phyloP scores from a whole-genome alignment of 2,113 vertebrate genomes.

The Otus sunia region DNA sequence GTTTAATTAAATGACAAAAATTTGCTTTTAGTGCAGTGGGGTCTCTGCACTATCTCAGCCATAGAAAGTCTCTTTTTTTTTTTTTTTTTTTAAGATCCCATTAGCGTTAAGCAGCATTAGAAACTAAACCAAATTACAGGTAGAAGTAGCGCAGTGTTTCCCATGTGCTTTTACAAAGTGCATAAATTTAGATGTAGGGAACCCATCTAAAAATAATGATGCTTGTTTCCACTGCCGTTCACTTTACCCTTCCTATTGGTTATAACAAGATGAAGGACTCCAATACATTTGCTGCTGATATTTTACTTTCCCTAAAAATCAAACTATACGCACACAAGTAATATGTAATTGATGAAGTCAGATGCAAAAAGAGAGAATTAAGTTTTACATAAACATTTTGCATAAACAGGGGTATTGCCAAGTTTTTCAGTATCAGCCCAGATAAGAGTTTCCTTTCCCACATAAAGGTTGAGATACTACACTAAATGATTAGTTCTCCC shows the following conservation, averaged over 20 bases:
- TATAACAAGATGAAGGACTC: neutral
- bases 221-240: neutral
- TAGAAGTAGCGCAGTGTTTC: neutral
- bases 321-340: neutral
- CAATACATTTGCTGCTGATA: neutral
- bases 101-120: neutral
- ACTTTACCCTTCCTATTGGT: neutral
- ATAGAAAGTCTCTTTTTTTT: neutral
- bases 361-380: neutral
- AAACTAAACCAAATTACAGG: neutral
- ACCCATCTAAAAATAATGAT: fast-evolving
- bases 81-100: neutral
- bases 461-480: neutral
- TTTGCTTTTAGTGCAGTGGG: neutral
- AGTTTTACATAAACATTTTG: neutral
- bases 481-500: neutral
- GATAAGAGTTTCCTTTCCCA: neutral
- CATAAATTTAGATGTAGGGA: neutral
- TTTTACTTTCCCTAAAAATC: neutral
- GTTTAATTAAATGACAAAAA: neutral
- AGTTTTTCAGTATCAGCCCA: neutral
- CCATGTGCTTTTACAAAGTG: neutral
- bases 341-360: neutral
- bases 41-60: neutral
- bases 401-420: fast-evolving